Conservation (phyloP, 2,113 vertebrate genomes). For the Phaethornis superciliosus region DNA sequence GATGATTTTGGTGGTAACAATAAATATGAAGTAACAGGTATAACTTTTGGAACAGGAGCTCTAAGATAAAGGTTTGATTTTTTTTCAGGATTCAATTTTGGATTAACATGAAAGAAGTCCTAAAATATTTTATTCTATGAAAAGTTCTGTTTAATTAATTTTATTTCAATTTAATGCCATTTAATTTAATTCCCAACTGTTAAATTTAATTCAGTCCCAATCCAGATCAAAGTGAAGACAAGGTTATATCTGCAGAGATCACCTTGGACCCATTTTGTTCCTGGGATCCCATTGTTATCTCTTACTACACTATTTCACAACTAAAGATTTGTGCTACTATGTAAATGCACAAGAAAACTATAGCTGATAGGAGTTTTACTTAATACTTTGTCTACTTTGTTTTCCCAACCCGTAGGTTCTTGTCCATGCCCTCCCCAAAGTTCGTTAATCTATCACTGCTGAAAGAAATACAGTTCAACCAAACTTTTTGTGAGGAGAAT, state of each 20-base stretch:
- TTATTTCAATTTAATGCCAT: not conserved
- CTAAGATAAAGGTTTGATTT: not conserved
- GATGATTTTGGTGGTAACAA: not conserved
- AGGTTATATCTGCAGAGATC: not conserved
- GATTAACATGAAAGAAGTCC: not conserved
- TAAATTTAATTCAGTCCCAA: not conserved
- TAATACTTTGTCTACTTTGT: not conserved
- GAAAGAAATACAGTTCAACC: not conserved
- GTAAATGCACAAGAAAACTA: not conserved
- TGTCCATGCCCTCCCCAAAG: not conserved
- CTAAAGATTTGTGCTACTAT: not conserved
- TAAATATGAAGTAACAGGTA: not conserved
- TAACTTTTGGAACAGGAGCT: not conserved
- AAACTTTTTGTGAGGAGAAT: fast-evolving
- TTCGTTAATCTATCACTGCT: not conserved
- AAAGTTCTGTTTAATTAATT: not conserved
- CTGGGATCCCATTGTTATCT: not conserved
- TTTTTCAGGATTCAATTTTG: not conserved
- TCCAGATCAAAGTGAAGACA: not conserved
- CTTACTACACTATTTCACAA: not conserved
- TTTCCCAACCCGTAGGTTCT: not conserved
- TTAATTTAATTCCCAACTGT: not conserved
- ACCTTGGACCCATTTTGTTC: not conserved
- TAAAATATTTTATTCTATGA: not conserved
- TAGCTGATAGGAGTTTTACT: not conserved